Percentiles rank a stretch among this genome's conserved stretches.
These are phyloP conservation scores for Plutomurus gul DNA, from an alignment of 1,140 invertebrate species.

Conservation along the genomic window DNA sequence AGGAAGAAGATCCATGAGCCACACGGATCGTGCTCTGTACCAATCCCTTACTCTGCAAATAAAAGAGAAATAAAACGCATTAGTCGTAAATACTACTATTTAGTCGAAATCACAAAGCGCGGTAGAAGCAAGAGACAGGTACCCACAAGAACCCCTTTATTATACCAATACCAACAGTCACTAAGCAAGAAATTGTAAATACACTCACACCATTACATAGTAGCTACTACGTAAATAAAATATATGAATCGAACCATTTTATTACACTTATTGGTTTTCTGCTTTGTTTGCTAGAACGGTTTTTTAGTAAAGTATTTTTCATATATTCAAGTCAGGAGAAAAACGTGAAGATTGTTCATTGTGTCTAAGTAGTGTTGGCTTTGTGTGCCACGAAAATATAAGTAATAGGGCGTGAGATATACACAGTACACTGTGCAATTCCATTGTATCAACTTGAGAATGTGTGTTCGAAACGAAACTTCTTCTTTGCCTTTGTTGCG, in stretches of 20 bases:
- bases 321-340: background rate
- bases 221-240: background rate
- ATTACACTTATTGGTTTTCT: slow-evolving; percentile 17
- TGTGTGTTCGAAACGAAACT: too few relatives aligned
- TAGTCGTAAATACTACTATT: background rate
- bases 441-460: too few relatives aligned
- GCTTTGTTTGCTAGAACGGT: background rate
- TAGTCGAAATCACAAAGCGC: background rate
- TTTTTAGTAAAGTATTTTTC: background rate
- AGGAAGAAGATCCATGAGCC: background rate
- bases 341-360: background rate
- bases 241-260: background rate
- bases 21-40: slow-evolving; percentile 6
- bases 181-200: too few relatives aligned
- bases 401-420: slow-evolving; percentile 16
- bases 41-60: background rate
- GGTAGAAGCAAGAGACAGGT: too few relatives aligned
- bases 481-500: too few relatives aligned
- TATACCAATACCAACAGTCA: too few relatives aligned
- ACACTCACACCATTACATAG: background rate
- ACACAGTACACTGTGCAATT: too few relatives aligned
- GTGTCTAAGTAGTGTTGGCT: slow-evolving; percentile 13
- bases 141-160: too few relatives aligned
- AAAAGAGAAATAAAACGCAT: background rate
- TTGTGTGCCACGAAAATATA: slow-evolving; percentile 25